phyloP scores from a whole-genome alignment of 2,888 invertebrate species.

The Acanthosepion lycidas region DNA sequence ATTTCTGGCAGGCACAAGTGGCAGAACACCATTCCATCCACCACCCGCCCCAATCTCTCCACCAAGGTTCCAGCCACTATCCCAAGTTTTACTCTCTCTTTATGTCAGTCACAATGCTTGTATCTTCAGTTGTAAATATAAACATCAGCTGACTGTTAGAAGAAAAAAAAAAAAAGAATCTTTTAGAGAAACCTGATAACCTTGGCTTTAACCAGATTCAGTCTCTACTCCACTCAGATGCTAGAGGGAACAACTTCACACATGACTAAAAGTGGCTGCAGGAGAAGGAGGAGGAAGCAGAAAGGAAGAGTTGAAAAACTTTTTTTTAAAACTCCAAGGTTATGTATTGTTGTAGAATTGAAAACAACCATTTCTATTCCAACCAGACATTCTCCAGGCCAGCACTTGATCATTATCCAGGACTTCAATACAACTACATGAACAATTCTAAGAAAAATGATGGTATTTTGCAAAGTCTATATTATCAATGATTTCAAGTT shows the following conservation, averaged over 20 bases:
- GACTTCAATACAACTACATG: too few species aligned
- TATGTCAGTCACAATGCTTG: background rate
- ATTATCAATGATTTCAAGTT: too few species aligned
- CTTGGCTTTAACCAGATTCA: background rate
- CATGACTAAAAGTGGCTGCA: background rate
- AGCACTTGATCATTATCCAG: too few species aligned
- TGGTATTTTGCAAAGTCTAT: too few species aligned
- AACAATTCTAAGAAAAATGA: too few species aligned
- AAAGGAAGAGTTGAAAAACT: background rate
- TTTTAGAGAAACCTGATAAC: background rate
- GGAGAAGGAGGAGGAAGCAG: background rate
- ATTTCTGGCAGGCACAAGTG: background rate
- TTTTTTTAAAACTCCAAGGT: too few species aligned
- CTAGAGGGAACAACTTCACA: background rate
- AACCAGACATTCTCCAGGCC: too few species aligned
- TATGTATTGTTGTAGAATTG: too few species aligned
- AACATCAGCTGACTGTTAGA: background rate
- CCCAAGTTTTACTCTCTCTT: background rate
- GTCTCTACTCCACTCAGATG: background rate
- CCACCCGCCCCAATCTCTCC: background rate
- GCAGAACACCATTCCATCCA: background rate
- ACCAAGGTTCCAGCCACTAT: background rate
- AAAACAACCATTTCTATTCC: too few species aligned
- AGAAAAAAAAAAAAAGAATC: background rate
- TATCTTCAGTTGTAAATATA: background rate